Conservation (phyloP, 2,888 invertebrate species). For the Pilophorus perplexus region DNA sequence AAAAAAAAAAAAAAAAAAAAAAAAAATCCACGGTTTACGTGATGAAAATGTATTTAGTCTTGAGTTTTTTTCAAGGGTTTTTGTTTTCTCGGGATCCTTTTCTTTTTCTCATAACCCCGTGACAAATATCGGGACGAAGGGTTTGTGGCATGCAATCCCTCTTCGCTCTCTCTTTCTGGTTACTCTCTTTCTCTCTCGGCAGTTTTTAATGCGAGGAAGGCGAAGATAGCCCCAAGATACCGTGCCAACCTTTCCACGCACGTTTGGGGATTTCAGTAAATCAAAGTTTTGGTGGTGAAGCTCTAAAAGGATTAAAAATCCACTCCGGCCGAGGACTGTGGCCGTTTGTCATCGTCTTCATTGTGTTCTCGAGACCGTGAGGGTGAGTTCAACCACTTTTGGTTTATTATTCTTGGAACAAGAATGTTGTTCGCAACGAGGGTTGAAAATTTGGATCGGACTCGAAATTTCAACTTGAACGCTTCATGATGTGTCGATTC, state of each 20-base stretch:
- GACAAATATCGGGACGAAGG: constrained; percentile 26
- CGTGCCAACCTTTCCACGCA: constrained; percentile 31
- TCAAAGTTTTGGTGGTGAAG: constrained; percentile 14
- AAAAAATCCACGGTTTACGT: background rate
- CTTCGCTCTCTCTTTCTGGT: background rate
- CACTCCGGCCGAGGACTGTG: too few relatives aligned
- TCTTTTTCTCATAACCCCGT: background rate
- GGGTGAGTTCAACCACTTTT: too few relatives aligned
- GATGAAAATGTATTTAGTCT: background rate
- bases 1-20: background rate
- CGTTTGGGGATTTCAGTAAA: constrained; percentile 14
- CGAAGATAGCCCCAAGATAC: constrained; percentile 24
- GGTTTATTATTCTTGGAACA: too few relatives aligned
- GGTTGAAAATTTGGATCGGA: too few relatives aligned
- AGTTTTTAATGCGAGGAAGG: background rate
- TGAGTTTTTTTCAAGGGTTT: background rate
- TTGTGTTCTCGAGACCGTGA: too few relatives aligned
- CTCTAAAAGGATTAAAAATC: constrained; percentile 36
- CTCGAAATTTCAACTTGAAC: too few relatives aligned
- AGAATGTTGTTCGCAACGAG: too few relatives aligned
- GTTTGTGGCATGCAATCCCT: constrained; percentile 13
- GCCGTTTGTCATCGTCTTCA: too few relatives aligned
- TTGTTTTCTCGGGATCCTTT: background rate
- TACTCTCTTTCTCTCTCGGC: background rate
- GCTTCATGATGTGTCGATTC: too few relatives aligned